phyloP scores from a whole-genome alignment of 2,888 invertebrate species.

The Tetrapedia diversipes region DNA sequence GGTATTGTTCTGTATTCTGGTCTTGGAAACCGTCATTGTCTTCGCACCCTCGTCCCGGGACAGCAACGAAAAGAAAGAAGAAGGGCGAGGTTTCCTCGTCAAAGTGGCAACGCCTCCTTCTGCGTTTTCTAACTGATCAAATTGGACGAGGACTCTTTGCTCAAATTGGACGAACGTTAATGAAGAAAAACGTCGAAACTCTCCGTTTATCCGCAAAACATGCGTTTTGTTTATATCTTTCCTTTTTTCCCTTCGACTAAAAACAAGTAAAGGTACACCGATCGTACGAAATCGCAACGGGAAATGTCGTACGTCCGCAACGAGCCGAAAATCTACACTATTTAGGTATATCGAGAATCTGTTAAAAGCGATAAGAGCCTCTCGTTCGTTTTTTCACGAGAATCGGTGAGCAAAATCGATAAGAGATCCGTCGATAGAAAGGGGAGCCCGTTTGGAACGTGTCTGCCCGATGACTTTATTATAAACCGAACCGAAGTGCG shows the following conservation, averaged over 20 bases:
- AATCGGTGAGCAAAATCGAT: conserved; percentile 10
- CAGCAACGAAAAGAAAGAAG: conserved; percentile 49
- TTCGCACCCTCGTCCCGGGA: conserved; percentile 60
- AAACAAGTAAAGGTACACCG: no score
- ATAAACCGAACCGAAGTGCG: conserved; percentile 76
- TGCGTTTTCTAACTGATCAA: conserved; percentile 60
- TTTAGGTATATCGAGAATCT: neutral
- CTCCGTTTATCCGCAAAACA: no score
- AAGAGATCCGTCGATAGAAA: conserved; percentile 5
- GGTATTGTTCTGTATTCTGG: conserved; percentile 63
- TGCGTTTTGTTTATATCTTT: no score
- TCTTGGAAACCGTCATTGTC: conserved; percentile 65
- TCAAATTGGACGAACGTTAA: conserved; percentile 40
- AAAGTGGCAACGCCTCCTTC: conserved; percentile 57
- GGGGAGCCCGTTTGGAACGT: conserved; percentile 56
- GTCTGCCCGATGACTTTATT: conserved; percentile 75
- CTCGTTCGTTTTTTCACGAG: neutral
- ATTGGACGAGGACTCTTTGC: conserved; percentile 52
- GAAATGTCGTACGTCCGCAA: no score
- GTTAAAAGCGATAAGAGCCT: no score
- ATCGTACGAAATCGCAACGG: no score
- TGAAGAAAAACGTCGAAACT: no score
- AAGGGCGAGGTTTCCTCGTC: conserved; percentile 51
- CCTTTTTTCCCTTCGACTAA: no score
- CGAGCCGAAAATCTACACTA: no score